Conservation (phyloP, 2,888 invertebrate species). For the Brachylomia viminalis region DNA sequence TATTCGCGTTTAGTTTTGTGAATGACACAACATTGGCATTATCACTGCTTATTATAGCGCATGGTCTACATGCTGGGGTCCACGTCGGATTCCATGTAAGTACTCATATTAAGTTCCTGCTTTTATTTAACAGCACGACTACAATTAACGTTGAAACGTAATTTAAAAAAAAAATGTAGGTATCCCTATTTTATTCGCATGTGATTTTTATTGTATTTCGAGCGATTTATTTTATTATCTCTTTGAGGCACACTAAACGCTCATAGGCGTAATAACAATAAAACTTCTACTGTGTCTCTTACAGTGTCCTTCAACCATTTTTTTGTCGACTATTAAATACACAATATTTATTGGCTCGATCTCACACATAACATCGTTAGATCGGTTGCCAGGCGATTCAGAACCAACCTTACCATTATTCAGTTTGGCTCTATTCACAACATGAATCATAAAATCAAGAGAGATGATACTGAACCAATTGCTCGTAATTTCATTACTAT, state of each 20-base stretch:
- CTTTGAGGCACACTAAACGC: not conserved
- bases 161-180: not conserved
- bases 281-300: not conserved
- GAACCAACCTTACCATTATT: constrained; percentile 12
- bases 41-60: constrained; percentile 89
- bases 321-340: not conserved
- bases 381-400: constrained; percentile 25
- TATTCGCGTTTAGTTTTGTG: constrained; percentile 87
- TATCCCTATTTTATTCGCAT: not conserved
- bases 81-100: constrained; percentile 91
- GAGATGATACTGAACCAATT: not conserved
- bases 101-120: constrained; percentile 3
- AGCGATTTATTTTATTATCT: not conserved
- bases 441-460: not conserved
- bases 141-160: not conserved
- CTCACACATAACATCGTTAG: not conserved
- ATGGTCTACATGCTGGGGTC: constrained; percentile 91
- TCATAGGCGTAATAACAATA: not conserved
- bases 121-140: too few relatives aligned
- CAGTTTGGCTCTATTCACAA: constrained; percentile 8
- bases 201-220: not conserved
- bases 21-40: constrained; percentile 85
- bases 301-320: not conserved
- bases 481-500: too few relatives aligned
- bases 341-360: not conserved